Percentiles rank a stretch among this genome's conserved stretches.
Conservation (phyloP, 2,113 vertebrate species). For the Syngnathus floridae region DNA sequence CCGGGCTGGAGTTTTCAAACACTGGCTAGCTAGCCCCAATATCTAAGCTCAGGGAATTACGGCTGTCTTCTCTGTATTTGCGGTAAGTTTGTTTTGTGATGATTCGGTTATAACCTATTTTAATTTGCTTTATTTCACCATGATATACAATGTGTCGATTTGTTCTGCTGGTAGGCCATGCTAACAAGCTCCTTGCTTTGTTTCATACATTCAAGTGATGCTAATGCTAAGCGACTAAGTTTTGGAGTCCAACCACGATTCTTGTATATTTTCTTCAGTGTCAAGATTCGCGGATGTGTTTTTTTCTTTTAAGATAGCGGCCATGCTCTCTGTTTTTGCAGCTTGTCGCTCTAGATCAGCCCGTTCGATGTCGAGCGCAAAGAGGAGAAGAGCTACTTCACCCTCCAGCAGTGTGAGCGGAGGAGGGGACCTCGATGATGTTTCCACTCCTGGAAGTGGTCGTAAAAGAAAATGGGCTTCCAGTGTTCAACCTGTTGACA, state of each 20-base stretch:
- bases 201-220: slow-evolving; percentile 31
- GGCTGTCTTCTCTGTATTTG: slow-evolving; percentile 21
- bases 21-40: slow-evolving; percentile 35
- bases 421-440: slow-evolving; percentile 88
- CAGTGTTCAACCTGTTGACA: slow-evolving; percentile 86
- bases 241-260: not conserved
- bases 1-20: slow-evolving; percentile 61
- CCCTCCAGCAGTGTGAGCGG: slow-evolving; percentile 93
- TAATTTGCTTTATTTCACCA: not conserved
- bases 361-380: slow-evolving; percentile 63
- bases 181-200: slow-evolving; percentile 55
- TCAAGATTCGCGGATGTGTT: not conserved
- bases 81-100: slow-evolving; percentile 22
- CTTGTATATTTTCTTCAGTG: not conserved
- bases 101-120: not conserved
- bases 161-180: slow-evolving; percentile 9
- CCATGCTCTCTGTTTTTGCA: slow-evolving; percentile 5
- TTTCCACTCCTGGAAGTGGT: slow-evolving; percentile 81
- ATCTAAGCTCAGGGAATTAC: slow-evolving; percentile 57
- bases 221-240: slow-evolving; percentile 15
- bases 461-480: slow-evolving; percentile 84
- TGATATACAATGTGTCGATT: no score
- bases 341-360: slow-evolving; percentile 23
- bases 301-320: not conserved
- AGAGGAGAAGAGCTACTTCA: slow-evolving; percentile 92